These are phyloP conservation scores for Steromphala cineraria DNA, from an alignment of 2,888 invertebrate genomes.

Conservation along the genomic window DNA sequence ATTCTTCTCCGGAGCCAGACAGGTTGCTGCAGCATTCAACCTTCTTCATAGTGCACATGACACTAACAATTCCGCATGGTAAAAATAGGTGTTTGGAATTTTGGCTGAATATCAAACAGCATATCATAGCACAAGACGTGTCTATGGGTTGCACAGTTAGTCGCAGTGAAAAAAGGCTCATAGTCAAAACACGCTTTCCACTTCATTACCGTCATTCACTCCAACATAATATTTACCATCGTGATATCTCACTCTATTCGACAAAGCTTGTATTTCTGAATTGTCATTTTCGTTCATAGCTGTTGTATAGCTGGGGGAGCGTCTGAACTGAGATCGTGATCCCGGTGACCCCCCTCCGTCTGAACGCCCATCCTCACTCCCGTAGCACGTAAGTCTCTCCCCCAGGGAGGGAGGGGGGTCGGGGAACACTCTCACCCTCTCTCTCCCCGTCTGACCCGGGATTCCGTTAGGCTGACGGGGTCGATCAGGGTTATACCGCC, in stretches of 20 bases:
- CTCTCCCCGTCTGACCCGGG: not conserved
- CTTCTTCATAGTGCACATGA: no score
- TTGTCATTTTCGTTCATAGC: slow-evolving; percentile 42
- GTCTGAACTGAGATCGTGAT: slow-evolving; percentile 33
- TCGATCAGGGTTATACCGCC: slow-evolving; percentile 23
- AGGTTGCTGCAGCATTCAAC: no score
- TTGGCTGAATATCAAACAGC: no score
- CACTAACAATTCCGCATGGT: no score
- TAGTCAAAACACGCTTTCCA: slow-evolving; percentile 23
- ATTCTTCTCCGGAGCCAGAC: no score
- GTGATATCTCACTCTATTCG: slow-evolving; percentile 39
- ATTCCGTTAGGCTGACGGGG: slow-evolving; percentile 30
- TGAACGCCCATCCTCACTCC: slow-evolving; percentile 25
- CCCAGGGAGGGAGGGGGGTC: not conserved
- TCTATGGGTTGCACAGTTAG: not conserved
- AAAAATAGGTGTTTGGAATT: no score
- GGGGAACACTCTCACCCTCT: not conserved
- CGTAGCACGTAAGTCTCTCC: slow-evolving; percentile 26
- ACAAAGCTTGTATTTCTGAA: slow-evolving; percentile 19
- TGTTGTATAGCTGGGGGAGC: slow-evolving; percentile 59
- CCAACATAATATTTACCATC: slow-evolving; percentile 53
- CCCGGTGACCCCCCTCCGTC: slow-evolving; percentile 23
- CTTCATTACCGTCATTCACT: slow-evolving; percentile 35
- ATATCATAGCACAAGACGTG: no score
- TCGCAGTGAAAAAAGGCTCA: not conserved